Base-by-base conservation (phyloP, 2,888 invertebrate species). In the Acrocyrtus sp. region DNA sequence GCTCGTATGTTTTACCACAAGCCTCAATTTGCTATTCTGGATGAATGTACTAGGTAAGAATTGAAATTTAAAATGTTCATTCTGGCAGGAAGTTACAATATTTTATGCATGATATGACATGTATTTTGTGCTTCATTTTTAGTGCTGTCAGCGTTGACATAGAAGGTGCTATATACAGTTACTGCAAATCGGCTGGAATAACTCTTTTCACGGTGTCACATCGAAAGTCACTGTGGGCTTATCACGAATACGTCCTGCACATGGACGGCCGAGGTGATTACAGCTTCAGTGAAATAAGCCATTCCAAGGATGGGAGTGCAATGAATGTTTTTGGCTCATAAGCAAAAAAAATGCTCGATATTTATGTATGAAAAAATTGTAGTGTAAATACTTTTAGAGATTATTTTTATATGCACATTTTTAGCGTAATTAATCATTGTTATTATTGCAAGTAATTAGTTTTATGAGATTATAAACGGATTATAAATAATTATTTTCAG, bases 11-110 rank as follows among this genome's bases (percentile, higher is more conserved):
- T 98, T 86, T 98, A 98, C 86, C 97, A 98, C 85, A 90, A 90
- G 83, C 99, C 99, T 0, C 97, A 98, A 86, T 99, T 98, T 86
- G 99, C 99, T 12, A 98, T 99, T 82, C 86, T 99, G 81, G 99
- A 99, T 83, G 99, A 99, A 85, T 99, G 99, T 84, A 99, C 99
- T 0, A 73, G 73, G 73, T 73, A 43, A 27, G 3, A n/a, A 19
- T n/a, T 26, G 19, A 29, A 43, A n/a, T n/a, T n/a, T n/a, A n/a
- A n/a, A n/a, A n/a, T n/a, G n/a, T n/a, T n/a, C n/a, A n/a, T n/a
- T n/a, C n/a, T n/a, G n/a, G n/a, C n/a, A n/a, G n/a, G 21, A 57
- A 15, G 10, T 12, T 5, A n/a, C 29, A 26, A 12, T 39, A 39
- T 10, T 5, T 22, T 39, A 12, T 57, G n/a, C 15, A 57, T 39